These are phyloP conservation scores for Lutjanus erythropterus DNA, from an alignment of 2,113 vertebrate species.

Conservation along the genomic window DNA sequence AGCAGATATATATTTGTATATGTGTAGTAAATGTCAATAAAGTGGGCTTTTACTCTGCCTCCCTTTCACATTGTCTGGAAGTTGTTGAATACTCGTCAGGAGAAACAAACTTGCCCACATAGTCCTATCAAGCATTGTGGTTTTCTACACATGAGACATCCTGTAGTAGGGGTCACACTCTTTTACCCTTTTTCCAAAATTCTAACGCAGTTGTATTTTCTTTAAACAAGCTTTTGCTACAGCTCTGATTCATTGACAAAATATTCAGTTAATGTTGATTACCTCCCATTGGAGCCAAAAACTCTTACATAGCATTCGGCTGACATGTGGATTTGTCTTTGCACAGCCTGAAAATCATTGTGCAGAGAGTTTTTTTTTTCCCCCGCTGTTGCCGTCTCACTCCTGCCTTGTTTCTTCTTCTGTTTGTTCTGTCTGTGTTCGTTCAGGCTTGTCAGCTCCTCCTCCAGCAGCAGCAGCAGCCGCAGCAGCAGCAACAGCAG, in stretches of 20 bases:
- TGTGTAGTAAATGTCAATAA: neutral
- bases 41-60: neutral
- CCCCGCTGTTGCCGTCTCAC: neutral
- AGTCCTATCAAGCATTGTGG: too few relatives aligned
- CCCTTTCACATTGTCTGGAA: neutral
- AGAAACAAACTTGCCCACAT: too few relatives aligned
- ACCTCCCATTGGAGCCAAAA: neutral
- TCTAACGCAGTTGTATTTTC: neutral
- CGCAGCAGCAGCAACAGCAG: slow-evolving; percentile 88
- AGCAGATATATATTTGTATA: neutral
- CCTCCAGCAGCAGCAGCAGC: slow-evolving; percentile 84
- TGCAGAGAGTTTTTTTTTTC: neutral
- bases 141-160: too few relatives aligned
- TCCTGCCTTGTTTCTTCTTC: slow-evolving; percentile 8
- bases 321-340: neutral
- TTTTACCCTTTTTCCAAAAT: neutral
- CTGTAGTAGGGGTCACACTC: too few relatives aligned
- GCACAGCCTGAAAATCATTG: neutral
- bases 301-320: neutral
- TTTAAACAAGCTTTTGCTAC: neutral
- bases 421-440: slow-evolving; percentile 29
- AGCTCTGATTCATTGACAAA: slow-evolving; percentile 5
- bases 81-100: neutral
- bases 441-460: slow-evolving; percentile 96
- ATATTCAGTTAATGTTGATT: slow-evolving; percentile 11